Base-by-base conservation (phyloP, 1,140 invertebrate genomes). In the Acromyrmex echinatior region DNA sequence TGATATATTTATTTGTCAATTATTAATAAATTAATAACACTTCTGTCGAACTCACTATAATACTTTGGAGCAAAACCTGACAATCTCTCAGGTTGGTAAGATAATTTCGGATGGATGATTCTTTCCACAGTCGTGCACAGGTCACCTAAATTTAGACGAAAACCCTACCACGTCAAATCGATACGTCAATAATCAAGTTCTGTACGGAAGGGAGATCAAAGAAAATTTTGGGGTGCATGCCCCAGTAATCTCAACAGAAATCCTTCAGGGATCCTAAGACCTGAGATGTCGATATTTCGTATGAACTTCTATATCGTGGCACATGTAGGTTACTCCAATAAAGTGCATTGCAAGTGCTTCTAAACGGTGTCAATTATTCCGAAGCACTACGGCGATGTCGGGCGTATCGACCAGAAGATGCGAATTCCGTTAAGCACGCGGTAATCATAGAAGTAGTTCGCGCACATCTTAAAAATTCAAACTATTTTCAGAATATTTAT, bases 241-340 rank as follows among this genome's bases (percentile, higher is more conserved):
- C 74, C 79, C 35, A 71, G 65, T 90, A 88, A 90, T 25, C 56
- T 49, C 53, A 5, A 18, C 51, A 31, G 21, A 58, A 81, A 62
- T 74, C 53, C 60, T 77, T 60, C 6, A 49, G 81, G 65, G 62
- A 85, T 88, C 39, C 78, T 76, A 74, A 79, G 74, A 65, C 66
- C 78, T 76, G 78, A 79, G 74, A 65, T 62, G 65, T 86, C 80
- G 66, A 28, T 56, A 88, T 66, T 18, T 84, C 63, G 53, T 53
- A 65, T 21, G 87, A 81, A 84, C 81, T 92, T 93, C 81, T 93
- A 87, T 88, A 91, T 90, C 92, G 62, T 74, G 53, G 84, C 81
- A 35, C 31, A 94, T 94, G 88, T 93, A 91, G 92, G 93, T 92
- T 94, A 94, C 92, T 93, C 92, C 92, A 92, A 93, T 93, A 92